phyloP scores from a whole-genome alignment of 2,888 invertebrate genomes.

The Ophion obscuratus region DNA sequence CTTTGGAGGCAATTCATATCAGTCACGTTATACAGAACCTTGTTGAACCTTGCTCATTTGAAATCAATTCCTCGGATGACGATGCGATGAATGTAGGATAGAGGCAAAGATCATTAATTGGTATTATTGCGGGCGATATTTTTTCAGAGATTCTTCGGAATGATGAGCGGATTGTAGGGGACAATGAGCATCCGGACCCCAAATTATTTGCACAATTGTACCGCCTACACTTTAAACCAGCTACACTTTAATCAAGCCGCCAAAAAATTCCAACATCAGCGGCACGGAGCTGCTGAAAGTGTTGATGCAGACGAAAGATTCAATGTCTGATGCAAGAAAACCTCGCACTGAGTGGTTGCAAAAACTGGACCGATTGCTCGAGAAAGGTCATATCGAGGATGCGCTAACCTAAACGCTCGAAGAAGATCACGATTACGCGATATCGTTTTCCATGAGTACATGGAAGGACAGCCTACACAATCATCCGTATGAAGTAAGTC shows the following conservation, averaged over 20 bases:
- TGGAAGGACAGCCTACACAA: not conserved
- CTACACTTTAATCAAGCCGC: too few relatives aligned
- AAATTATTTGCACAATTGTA: not conserved
- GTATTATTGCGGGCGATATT: not conserved
- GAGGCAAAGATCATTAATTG: too few relatives aligned
- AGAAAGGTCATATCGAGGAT: not conserved
- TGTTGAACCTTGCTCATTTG: too few relatives aligned
- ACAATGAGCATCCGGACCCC: not conserved
- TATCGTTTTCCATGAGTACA: constrained; percentile 2
- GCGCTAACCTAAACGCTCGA: not conserved
- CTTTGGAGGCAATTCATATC: too few relatives aligned
- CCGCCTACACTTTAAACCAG: too few relatives aligned
- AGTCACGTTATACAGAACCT: too few relatives aligned
- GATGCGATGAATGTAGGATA: too few relatives aligned
- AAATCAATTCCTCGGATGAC: too few relatives aligned
- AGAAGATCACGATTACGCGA: constrained; percentile 4
- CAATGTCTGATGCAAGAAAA: not conserved
- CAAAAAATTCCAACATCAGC: too few relatives aligned
- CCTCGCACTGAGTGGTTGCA: not conserved
- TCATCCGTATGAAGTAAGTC: too few relatives aligned
- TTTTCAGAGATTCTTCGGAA: constrained; percentile 6
- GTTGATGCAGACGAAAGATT: not conserved
- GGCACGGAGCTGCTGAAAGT: too few relatives aligned
- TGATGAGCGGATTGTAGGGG: not conserved
- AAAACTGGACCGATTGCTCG: not conserved